Evolutionary conservation across 92 coral and sea anemone genomes (phyloP).

Genomic region (Actinernus sp.): DNA sequence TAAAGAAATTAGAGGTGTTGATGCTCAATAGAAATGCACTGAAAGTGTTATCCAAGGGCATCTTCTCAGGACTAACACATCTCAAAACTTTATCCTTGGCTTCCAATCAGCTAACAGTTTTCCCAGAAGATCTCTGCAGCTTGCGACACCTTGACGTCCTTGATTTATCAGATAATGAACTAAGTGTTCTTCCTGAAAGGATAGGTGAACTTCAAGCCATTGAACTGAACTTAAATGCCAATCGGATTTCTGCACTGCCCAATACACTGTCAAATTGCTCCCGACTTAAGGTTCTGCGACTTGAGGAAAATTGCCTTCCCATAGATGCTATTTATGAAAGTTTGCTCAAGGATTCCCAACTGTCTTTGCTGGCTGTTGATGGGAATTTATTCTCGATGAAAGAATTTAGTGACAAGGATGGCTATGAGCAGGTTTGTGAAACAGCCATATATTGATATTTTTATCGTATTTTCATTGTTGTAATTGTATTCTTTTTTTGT

Average conservation of each 20-base stretch:
- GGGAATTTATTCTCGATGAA: slow-evolving; percentile 87
- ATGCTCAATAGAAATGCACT: slow-evolving; percentile 64
- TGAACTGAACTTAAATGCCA: slow-evolving; percentile 87
- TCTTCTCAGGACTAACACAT: slow-evolving; percentile 68
- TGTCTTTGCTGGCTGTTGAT: slow-evolving; percentile 84
- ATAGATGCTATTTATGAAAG: slow-evolving; percentile 67
- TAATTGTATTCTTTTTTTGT: too few species aligned
- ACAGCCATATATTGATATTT: too few species aligned
- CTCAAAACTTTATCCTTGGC: slow-evolving; percentile 80
- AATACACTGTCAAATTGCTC: slow-evolving; percentile 68
- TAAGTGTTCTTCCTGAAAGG: slow-evolving; percentile 76
- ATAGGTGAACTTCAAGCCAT: slow-evolving; percentile 82
- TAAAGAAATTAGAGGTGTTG: slow-evolving; percentile 84
- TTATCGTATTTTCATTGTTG: too few species aligned
- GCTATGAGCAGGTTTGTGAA: slow-evolving; percentile 84
- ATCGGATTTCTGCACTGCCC: slow-evolving; percentile 77
- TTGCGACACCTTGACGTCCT: slow-evolving; percentile 82
- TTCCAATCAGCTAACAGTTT: slow-evolving; percentile 78
- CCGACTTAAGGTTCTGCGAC: slow-evolving; percentile 85
- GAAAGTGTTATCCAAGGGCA: slow-evolving; percentile 64
- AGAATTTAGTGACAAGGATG: slow-evolving; percentile 79
- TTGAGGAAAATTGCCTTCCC: slow-evolving; percentile 88
- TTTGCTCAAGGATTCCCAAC: slow-evolving; percentile 81
- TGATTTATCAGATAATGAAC: slow-evolving; percentile 86
- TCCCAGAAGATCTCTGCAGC: slow-evolving; percentile 79